A percentile compares a stretch with the other conserved stretches of the same genome.
Evolutionary conservation across 1,140 invertebrate genomes (phyloP).

Genomic region (Drusus annulatus): DNA sequence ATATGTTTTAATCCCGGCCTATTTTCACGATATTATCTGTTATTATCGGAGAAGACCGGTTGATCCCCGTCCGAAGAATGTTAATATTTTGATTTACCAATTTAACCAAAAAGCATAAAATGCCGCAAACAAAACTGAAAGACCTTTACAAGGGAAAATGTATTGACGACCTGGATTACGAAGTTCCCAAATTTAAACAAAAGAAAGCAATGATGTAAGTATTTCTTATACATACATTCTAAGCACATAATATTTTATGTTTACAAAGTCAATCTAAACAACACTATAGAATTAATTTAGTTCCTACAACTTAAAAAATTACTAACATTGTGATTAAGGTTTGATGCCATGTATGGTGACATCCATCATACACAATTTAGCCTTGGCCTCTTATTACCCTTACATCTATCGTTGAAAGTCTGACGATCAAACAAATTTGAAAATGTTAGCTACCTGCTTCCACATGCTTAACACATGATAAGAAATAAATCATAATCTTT

Average conservation of each 20-base stretch:
- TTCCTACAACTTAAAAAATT: not conserved
- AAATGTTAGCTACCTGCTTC: too few species aligned
- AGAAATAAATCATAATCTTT: too few species aligned
- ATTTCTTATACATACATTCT: slow-evolving; percentile 13
- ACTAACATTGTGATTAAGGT: too few species aligned
- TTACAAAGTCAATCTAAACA: not conserved
- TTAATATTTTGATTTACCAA: not conserved
- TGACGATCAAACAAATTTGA: not conserved
- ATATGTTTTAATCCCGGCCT: not conserved
- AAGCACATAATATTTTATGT: not conserved
- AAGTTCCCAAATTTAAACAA: slow-evolving; percentile 69
- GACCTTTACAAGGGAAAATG: slow-evolving; percentile 70
- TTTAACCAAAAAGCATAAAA: slow-evolving; percentile 59
- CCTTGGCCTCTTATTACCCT: not conserved
- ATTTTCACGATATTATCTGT: not conserved
- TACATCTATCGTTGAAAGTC: not conserved
- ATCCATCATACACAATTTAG: not conserved
- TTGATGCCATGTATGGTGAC: not conserved
- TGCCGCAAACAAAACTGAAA: slow-evolving; percentile 70
- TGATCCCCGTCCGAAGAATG: not conserved
- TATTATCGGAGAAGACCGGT: not conserved
- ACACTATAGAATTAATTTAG: too few species aligned
- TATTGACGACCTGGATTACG: slow-evolving; percentile 71
- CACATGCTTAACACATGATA: too few species aligned
- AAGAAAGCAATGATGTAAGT: slow-evolving; percentile 71